These are phyloP conservation scores for Cyanoliseus patagonus DNA, from an alignment of 2,113 vertebrate species.

Conservation along the genomic window DNA sequence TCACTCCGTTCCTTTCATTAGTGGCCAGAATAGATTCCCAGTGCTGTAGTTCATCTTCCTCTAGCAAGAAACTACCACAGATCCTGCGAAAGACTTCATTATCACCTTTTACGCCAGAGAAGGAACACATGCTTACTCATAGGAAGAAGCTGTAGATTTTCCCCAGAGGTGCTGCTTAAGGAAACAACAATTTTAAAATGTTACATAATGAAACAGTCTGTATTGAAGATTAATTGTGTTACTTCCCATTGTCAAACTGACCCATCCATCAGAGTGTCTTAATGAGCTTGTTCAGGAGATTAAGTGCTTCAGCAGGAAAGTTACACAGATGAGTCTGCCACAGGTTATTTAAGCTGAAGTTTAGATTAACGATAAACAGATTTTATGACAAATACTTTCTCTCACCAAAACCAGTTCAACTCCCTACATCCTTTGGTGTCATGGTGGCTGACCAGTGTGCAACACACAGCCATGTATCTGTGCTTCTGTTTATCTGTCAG, in stretches of 20 bases:
- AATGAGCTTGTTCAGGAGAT: neutral
- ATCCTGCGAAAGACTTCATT: neutral
- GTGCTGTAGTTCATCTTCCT: neutral
- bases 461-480: neutral
- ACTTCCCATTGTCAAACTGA: neutral
- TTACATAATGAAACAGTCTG: neutral
- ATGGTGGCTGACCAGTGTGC: neutral
- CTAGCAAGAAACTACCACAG: neutral
- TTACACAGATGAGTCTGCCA: neutral
- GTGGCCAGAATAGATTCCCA: neutral
- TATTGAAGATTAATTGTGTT: neutral
- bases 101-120: neutral
- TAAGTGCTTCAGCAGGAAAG: neutral
- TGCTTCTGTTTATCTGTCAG: neutral
- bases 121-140: neutral
- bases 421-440: neutral
- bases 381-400: neutral
- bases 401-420: neutral
- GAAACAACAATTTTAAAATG: neutral
- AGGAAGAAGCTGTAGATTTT: neutral
- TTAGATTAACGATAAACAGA: neutral
- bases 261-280: neutral
- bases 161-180: neutral
- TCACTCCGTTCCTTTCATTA: neutral
- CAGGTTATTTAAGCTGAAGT: neutral